Percentiles rank a stretch among this genome's conserved stretches.
These are phyloP conservation scores for Falco biarmicus DNA, from an alignment of 2,797 vertebrate genomes.

Conservation along the genomic window DNA sequence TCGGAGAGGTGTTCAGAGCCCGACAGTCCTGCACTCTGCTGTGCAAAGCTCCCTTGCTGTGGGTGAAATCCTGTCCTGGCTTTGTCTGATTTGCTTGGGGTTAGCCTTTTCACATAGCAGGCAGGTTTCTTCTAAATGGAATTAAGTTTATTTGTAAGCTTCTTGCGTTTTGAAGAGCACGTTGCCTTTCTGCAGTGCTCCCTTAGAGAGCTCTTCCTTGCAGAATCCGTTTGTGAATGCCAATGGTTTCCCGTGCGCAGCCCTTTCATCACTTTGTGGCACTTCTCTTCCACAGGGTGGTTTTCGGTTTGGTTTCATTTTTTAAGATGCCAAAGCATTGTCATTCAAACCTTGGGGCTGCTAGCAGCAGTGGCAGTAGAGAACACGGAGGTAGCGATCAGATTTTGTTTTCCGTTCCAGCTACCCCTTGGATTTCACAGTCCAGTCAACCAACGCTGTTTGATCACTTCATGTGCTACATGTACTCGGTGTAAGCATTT, in stretches of 20 bases:
- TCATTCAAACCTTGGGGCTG: not conserved
- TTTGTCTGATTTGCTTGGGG: not conserved
- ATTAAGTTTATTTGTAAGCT: not conserved
- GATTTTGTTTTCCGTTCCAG: not conserved
- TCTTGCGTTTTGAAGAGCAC: not conserved
- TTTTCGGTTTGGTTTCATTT: not conserved
- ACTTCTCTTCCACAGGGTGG: not conserved
- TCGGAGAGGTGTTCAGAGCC: not conserved
- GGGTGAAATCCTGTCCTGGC: not conserved
- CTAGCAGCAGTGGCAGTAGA: not conserved
- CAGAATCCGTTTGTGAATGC: not conserved
- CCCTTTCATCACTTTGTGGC: not conserved
- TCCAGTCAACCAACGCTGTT: not conserved
- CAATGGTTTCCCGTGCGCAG: not conserved
- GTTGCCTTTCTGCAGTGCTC: not conserved
- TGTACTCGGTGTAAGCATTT: not conserved
- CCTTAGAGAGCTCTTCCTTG: not conserved
- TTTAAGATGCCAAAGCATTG: not conserved
- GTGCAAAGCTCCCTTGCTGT: not conserved
- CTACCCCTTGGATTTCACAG: conserved; percentile 14
- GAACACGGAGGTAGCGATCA: not conserved
- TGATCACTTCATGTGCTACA: conserved; percentile 49
- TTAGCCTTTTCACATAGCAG: not conserved
- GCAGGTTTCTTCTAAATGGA: not conserved
- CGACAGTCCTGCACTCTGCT: not conserved